Conservation (phyloP, 2,113 vertebrate species). For the Eubucco bourcierii region DNA sequence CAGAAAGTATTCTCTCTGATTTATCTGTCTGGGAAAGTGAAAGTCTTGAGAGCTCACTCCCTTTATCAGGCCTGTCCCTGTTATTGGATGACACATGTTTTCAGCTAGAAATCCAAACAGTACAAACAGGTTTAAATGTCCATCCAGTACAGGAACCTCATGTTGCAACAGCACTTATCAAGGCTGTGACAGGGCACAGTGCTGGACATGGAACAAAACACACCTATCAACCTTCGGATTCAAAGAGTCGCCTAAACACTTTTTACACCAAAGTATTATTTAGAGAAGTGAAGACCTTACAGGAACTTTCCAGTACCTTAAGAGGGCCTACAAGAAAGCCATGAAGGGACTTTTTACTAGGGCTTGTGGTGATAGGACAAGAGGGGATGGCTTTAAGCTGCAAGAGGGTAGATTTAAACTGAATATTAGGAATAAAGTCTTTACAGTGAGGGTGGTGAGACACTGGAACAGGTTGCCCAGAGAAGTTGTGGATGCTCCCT, state of each 20-base stretch:
- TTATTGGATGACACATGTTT: not conserved
- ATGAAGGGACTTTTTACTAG: no score
- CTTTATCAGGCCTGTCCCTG: not conserved
- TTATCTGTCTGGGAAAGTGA: not conserved
- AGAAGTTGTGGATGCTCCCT: no score
- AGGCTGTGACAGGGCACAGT: not conserved
- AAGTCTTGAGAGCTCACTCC: not conserved
- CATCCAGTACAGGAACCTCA: not conserved
- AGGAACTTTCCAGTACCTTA: no score
- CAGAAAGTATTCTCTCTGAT: conserved; percentile 8
- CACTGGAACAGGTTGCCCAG: no score
- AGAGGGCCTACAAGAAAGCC: no score
- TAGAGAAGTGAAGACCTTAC: no score
- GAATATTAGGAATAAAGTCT: no score
- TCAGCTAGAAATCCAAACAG: not conserved
- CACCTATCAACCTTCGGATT: not conserved
- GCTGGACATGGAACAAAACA: not conserved
- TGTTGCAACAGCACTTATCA: not conserved
- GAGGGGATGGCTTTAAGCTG: no score
- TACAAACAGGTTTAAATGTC: not conserved
- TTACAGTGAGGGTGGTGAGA: no score
- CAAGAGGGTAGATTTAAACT: no score
- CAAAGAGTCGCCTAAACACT: not conserved
- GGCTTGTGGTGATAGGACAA: no score
- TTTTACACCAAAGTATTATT: not conserved